Evolutionary conservation across 2,888 invertebrate genomes (phyloP), one percentile per base, ranked within the genome.

Genomic region (Laspeyria flexula): DNA sequence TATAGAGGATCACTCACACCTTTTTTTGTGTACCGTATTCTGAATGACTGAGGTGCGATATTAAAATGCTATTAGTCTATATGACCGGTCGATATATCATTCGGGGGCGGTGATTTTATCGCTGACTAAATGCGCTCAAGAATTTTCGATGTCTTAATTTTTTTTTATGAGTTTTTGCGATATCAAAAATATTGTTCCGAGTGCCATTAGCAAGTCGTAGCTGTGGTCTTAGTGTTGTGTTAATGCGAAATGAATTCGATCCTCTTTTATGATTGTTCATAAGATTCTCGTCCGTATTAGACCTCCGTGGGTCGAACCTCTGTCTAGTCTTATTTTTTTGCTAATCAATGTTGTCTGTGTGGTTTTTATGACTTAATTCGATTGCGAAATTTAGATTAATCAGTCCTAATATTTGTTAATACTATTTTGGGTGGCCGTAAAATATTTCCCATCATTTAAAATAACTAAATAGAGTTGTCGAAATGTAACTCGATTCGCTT

Each of bases 41-140:
- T 65, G 62, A 75, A 85, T 90, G 87, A 89, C 85, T 89, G 86
- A 90, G 77, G 77, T 79, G 59, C 69, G 83, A 83, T 72, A 91
- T 92, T 92, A 91, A 90, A 92, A 89, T 69, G 88, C 89, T 89
- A 91, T 92, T 92, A 92, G 88, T 83, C 79, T 81, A 85, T 81
- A 83, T 78, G 81, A 75, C 69, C 71, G 75, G 69, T 75, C 83
- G 73, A 88, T 90, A 89, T 89, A 90, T 90, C 89, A 90, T 88
- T 83, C 54, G 65, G 66, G 77, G 82, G 85, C 83, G 81, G 82
- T 79, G 85, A 88, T 88, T 85, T 86, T 87, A 90, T 87, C 86
- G 82, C 50, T 79, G 73, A 69, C 76, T 85, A 88, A 90, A 90
- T 83, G 82, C 82, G 85, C 77, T 83, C 85, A 85, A 81, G 83